phyloP scores from a whole-genome alignment of 2,888 invertebrate species.

The Polyommatus iphigenia region DNA sequence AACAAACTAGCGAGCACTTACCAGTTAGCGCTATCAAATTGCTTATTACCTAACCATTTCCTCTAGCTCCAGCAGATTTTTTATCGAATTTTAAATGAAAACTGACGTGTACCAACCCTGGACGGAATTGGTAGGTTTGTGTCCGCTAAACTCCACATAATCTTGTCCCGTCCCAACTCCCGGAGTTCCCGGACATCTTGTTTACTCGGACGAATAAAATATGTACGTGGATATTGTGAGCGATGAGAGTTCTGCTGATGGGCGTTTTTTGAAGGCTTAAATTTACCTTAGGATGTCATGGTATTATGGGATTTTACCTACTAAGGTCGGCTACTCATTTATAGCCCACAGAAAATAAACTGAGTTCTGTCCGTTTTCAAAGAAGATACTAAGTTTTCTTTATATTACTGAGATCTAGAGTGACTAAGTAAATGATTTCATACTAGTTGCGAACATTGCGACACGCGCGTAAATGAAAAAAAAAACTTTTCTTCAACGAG shows the following conservation, averaged over 20 bases:
- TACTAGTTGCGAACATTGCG: too few species aligned
- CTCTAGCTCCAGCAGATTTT: neutral
- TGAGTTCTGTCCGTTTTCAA: too few species aligned
- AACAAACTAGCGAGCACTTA: too few species aligned
- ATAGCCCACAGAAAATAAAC: too few species aligned
- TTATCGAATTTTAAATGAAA: neutral
- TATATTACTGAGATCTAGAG: too few species aligned
- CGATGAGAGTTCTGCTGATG: neutral
- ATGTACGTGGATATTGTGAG: neutral
- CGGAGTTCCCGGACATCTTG: constrained; percentile 10
- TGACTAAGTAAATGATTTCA: too few species aligned
- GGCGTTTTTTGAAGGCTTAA: neutral
- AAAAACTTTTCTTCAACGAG: too few species aligned
- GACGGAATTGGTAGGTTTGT: neutral
- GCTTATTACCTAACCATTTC: too few species aligned
- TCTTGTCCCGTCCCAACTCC: constrained; percentile 3
- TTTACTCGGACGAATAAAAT: constrained; percentile 18
- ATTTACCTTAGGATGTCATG: neutral
- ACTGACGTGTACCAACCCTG: neutral
- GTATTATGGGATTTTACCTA: neutral
- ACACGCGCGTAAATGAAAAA: too few species aligned
- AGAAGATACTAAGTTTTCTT: too few species aligned
- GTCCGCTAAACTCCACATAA: constrained; percentile 22
- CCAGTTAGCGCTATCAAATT: too few species aligned
- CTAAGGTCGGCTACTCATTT: neutral